phyloP scores from a whole-genome alignment of 37 sponge, comb jelly and placozoan genomes.

The Spongilla lacustris region DNA sequence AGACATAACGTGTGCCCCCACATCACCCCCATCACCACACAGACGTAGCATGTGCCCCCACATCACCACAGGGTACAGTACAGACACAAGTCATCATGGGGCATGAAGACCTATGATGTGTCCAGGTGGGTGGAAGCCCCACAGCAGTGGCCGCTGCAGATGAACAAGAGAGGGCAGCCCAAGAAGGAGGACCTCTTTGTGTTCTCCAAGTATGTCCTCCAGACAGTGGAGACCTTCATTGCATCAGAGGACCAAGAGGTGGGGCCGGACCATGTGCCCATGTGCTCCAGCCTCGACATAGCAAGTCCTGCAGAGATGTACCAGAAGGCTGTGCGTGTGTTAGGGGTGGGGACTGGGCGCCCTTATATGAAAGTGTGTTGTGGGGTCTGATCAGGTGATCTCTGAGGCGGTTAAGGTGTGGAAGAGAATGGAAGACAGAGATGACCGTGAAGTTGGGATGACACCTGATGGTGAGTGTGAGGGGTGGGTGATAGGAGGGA shows the following conservation, averaged over 20 bases:
- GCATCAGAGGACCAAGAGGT: neutral
- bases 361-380: neutral
- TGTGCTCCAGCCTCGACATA: no score
- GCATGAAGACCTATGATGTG: neutral
- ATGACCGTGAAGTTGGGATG: neutral
- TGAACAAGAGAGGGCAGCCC: neutral
- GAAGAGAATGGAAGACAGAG: conserved; percentile 3
- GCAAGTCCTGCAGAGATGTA: neutral
- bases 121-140: neutral
- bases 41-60: no score
- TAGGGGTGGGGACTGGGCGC: neutral
- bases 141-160: neutral
- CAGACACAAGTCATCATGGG: neutral
- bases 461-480: conserved; percentile 8
- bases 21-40: no score
- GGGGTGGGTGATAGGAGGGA: neutral
- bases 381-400: neutral
- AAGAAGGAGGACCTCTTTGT: neutral
- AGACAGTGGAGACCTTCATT: neutral
- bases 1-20: no score
- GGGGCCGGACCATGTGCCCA: neutral
- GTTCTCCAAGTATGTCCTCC: conserved; percentile 15
- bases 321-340: neutral
- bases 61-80: neutral
- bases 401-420: neutral